These are phyloP conservation scores for Adoxophyes honmai DNA, from an alignment of 1,140 invertebrate species.

Conservation along the genomic window DNA sequence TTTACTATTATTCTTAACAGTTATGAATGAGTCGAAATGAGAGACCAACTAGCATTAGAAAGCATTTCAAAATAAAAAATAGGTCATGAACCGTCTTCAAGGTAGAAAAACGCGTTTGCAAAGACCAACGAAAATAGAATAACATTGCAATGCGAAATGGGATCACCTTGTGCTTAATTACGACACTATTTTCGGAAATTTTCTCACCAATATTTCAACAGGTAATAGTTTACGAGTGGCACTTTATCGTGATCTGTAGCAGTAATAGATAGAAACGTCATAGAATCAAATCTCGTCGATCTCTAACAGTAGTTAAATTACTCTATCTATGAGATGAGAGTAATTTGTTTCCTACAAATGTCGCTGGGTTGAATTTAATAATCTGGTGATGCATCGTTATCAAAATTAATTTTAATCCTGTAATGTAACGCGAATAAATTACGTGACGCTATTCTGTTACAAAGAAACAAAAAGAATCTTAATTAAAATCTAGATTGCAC, in stretches of 20 bases:
- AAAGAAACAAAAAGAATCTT: slow-evolving; percentile 26
- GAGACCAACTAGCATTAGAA: too few species aligned
- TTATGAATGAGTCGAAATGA: slow-evolving; percentile 5
- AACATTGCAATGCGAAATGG: slow-evolving; percentile 28
- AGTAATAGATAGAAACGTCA: too few species aligned
- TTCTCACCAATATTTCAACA: slow-evolving; percentile 30
- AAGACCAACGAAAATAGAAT: slow-evolving; percentile 32
- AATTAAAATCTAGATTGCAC: slow-evolving; percentile 27
- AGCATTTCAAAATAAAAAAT: slow-evolving; percentile 24
- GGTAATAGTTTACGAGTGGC: slow-evolving; percentile 30
- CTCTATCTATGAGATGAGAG: too few species aligned
- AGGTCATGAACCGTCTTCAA: slow-evolving; percentile 39
- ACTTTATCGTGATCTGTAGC: slow-evolving; percentile 30
- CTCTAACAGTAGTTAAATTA: too few species aligned
- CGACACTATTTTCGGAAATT: slow-evolving; percentile 26
- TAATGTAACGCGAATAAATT: slow-evolving; percentile 20
- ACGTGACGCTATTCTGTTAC: slow-evolving; percentile 24
- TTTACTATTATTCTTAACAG: too few species aligned
- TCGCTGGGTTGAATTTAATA: too few species aligned
- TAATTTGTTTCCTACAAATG: too few species aligned
- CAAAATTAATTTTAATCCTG: slow-evolving; percentile 20
- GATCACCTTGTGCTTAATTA: slow-evolving; percentile 46
- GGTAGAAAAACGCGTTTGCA: slow-evolving; percentile 36
- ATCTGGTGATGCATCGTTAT: slow-evolving; percentile 20
- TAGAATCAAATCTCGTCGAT: too few species aligned